These are phyloP conservation scores for Armadillidium nasatum DNA, from an alignment of 1,140 invertebrate genomes.

Conservation along the genomic window DNA sequence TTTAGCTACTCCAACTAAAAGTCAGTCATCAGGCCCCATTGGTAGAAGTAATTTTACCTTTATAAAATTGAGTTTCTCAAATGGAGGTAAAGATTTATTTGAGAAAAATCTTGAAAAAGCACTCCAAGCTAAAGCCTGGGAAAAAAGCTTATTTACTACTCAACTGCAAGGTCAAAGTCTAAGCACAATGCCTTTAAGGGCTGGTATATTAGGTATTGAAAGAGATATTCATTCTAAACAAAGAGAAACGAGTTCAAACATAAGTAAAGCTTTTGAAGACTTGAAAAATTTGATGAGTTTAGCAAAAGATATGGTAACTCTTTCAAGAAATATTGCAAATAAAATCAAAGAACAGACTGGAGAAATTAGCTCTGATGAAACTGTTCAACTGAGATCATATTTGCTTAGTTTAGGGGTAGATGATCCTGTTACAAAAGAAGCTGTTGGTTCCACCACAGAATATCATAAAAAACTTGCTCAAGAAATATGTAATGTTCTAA, in stretches of 20 bases:
- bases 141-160: conserved; percentile 48
- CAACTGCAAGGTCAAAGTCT: conserved; percentile 34
- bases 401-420: conserved; percentile 93
- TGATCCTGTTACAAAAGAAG: conserved; percentile 68
- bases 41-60: conserved; percentile 65
- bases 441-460: conserved; percentile 73
- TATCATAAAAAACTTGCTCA: conserved; percentile 82
- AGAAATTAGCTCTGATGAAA: conserved; percentile 95
- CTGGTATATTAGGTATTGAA: conserved; percentile 94
- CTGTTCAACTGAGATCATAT: conserved; percentile 90
- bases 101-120: conserved; percentile 50
- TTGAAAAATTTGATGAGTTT: conserved; percentile 87
- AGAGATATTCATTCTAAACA: conserved; percentile 82
- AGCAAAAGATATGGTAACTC: conserved; percentile 93
- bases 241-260: conserved; percentile 82
- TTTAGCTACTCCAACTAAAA: conserved; percentile 60
- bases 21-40: conserved; percentile 67
- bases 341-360: conserved; percentile 94
- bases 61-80: conserved; percentile 84
- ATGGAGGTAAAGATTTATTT: conserved; percentile 70
- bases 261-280: conserved; percentile 90
- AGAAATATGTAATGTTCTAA: conserved; percentile 76
- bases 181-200: not conserved
- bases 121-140: conserved; percentile 52
- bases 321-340: conserved; percentile 85